A percentile compares a stretch with the other conserved stretches of the same genome.
Conservation (phyloP, 2,888 invertebrate genomes). For the Halictus quadricinctus region DNA sequence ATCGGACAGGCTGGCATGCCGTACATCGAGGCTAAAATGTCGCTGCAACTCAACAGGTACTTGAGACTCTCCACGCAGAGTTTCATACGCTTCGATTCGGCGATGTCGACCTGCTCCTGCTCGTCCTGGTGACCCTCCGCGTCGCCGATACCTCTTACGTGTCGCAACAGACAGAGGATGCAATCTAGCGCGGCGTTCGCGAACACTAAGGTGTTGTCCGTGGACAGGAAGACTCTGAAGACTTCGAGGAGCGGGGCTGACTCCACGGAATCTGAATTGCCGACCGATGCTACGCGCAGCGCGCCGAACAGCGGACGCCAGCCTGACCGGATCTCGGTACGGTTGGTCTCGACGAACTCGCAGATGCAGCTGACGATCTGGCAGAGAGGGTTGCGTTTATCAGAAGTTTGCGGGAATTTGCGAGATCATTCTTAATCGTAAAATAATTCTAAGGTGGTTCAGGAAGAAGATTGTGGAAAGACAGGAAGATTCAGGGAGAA, state of each 20-base stretch:
- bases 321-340: constrained; percentile 96
- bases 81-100: constrained; percentile 80
- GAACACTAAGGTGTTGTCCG: constrained; percentile 96
- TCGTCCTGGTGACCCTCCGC: constrained; percentile 82
- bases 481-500: too few relatives aligned
- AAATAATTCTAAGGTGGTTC: neutral
- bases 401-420: too few relatives aligned
- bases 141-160: constrained; percentile 88
- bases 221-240: constrained; percentile 95
- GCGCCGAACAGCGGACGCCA: constrained; percentile 98
- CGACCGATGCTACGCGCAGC: constrained; percentile 89
- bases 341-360: constrained; percentile 97
- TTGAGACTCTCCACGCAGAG: constrained; percentile 91
- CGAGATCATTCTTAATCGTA: neutral
- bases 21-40: constrained; percentile 95
- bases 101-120: constrained; percentile 77
- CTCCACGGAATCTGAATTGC: constrained; percentile 87
- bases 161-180: constrained; percentile 93
- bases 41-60: constrained; percentile 93
- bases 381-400: neutral
- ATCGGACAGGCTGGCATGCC: constrained; percentile 97
- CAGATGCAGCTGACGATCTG: constrained; percentile 97
- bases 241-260: constrained; percentile 92
- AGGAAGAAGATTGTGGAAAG: too few relatives aligned
- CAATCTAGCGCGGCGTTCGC: constrained; percentile 97